Conservation (phyloP, 2,797 vertebrate species). For the Dromococcyx pavoninus region DNA sequence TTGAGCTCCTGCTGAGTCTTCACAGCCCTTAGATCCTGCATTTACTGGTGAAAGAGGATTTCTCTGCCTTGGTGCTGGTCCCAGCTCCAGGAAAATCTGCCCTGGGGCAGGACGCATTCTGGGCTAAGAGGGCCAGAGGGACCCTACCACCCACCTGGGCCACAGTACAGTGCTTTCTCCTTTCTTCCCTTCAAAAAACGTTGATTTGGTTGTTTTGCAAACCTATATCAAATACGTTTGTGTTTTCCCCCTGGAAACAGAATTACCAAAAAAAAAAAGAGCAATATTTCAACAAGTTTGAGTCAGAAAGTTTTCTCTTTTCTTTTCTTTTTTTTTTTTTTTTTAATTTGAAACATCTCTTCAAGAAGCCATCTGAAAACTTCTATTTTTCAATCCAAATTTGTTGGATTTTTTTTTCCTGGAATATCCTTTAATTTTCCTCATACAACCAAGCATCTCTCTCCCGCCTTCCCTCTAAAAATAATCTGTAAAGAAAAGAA, state of each 20-base stretch:
- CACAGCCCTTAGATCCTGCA: not conserved
- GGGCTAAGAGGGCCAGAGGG: not conserved
- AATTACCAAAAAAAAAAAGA: not conserved
- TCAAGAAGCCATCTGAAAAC: not conserved
- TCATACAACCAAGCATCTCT: not conserved
- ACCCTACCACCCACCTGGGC: fast-evolving
- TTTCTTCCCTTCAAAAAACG: not conserved
- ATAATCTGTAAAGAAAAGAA: constrained; percentile 9
- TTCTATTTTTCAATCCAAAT: not conserved
- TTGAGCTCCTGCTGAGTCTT: not conserved
- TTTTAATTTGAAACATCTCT: not conserved
- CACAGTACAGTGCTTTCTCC: not conserved
- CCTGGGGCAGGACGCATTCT: not conserved
- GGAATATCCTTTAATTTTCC: constrained; percentile 36
- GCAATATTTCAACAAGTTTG: not conserved
- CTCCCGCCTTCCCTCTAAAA: not conserved
- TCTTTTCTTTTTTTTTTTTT: not conserved
- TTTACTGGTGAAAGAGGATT: not conserved
- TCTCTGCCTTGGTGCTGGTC: not conserved
- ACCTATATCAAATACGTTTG: not conserved
- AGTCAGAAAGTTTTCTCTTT: not conserved
- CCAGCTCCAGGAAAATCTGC: not conserved
- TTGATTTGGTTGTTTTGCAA: not conserved
- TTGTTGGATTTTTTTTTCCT: not conserved
- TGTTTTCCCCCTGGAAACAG: not conserved